phyloP scores from a whole-genome alignment of 1,140 invertebrate species.

The Aplysia californica region DNA sequence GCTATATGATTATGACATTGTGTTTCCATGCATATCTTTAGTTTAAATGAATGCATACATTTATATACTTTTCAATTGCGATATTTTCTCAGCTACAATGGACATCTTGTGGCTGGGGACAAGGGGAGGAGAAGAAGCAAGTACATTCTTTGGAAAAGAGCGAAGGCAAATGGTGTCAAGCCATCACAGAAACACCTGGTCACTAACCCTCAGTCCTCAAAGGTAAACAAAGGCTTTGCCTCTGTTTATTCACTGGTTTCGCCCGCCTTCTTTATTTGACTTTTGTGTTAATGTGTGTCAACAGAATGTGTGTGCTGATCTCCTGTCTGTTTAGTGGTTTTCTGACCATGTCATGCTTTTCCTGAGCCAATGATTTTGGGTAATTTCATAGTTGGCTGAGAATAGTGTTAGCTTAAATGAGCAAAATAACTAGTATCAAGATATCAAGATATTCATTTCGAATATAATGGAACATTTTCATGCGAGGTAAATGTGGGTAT shows the following conservation, averaged over 20 bases:
- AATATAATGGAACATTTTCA: too few relatives aligned
- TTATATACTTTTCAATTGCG: too few relatives aligned
- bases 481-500: too few relatives aligned
- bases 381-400: too few relatives aligned
- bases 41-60: not conserved
- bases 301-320: too few relatives aligned
- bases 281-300: not conserved
- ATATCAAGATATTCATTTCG: too few relatives aligned
- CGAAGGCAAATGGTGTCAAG: slow-evolving; percentile 90
- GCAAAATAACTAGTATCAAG: too few relatives aligned
- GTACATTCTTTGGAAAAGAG: slow-evolving; percentile 89
- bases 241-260: not conserved
- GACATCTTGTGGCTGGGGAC: slow-evolving; percentile 90
- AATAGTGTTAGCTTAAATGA: too few relatives aligned
- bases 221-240: slow-evolving; percentile 51
- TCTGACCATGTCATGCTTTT: too few relatives aligned
- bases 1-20: too few relatives aligned
- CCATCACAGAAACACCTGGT: slow-evolving; percentile 95
- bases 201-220: slow-evolving; percentile 80
- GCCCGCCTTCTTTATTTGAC: not conserved
- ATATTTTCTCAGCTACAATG: slow-evolving; percentile 92
- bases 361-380: too few relatives aligned
- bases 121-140: slow-evolving; percentile 92
- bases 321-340: too few relatives aligned
- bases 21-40: not conserved